Conservation (phyloP, 2,888 invertebrate genomes). For the Cerastis leucographa region DNA sequence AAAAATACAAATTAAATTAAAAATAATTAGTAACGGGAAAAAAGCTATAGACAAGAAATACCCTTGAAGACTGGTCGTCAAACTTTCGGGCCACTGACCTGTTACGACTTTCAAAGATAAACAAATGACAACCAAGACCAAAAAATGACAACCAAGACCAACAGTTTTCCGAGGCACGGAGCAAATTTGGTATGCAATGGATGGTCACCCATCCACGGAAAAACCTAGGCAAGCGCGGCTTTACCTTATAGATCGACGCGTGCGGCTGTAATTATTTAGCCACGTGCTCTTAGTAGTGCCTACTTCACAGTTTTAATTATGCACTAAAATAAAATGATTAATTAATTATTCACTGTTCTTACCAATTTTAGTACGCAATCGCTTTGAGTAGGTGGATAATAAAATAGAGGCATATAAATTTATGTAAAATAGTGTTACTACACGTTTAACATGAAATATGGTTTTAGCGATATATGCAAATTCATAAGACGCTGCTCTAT, state of each 20-base stretch:
- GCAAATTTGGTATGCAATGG: background rate
- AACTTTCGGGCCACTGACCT: too few species aligned
- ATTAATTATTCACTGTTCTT: background rate
- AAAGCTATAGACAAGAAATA: too few species aligned
- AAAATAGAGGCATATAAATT: background rate
- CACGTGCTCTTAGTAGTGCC: background rate
- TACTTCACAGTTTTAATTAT: background rate
- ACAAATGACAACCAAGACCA: too few species aligned
- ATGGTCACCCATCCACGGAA: background rate
- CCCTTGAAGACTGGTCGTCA: too few species aligned
- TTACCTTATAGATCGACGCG: background rate
- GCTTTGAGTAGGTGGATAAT: background rate
- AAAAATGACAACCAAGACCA: too few species aligned
- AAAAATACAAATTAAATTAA: too few species aligned
- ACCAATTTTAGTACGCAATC: background rate
- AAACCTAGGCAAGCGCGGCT: background rate
- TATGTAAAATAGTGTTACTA: conserved; percentile 9
- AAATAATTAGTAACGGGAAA: too few species aligned
- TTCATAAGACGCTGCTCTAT: background rate
- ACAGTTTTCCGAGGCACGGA: too few species aligned
- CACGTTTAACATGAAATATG: background rate
- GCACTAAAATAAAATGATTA: background rate
- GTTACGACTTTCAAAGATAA: too few species aligned
- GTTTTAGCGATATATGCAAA: background rate
- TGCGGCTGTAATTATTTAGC: background rate